Evolutionary conservation across 1,140 invertebrate genomes (phyloP), one percentile per base, ranked within the genome.

Genomic region (Pseudomyrmex dendroicus): DNA sequence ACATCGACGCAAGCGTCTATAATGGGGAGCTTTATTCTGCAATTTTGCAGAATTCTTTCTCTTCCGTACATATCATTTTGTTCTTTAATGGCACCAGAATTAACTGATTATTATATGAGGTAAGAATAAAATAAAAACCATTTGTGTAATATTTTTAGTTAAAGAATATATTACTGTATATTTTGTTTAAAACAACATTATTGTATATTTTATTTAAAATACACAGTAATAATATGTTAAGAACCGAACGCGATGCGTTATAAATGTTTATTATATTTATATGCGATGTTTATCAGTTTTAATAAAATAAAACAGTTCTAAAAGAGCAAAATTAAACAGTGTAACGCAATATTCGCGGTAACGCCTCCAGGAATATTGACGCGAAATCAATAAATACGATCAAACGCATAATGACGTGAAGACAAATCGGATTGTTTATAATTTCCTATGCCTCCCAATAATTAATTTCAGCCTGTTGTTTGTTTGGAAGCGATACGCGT

Each of bases 381-480:
- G 66, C 22, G 76, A 72, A 70, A 80, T 80, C 66, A 70, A 80
- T 72, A 80, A 35, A 59, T 20, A n/a, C 66, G 64, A 77, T 77
- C 74, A 77, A 67, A 77, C 63, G 35, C 52, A 52, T 80, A 80
- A 80, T 80, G 76, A 80, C 44, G 66, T 10, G 15, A 35, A 66
- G 44, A 70, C 52, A 80, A 59, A 80, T 70, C 76, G 54, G 66
- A 80, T 70, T 80, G 66, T 70, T 70, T 70, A 59, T 78, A 68
- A 78, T 78, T 78, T 64, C 44, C 62, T 56, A 44, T 56, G 13
- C 63, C 74, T 77, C 50, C 13, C 48, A 22, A 68, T 77, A 77
- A 77, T 77, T 77, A 77, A 77, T 77, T 77, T 77, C 22, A 77
- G 25, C 63, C 5, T 35, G 35, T 5, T 67, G 74, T 77, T 68